These are phyloP conservation scores for Paracanthobrama guichenoti DNA, from an alignment of 2,113 vertebrate species.

Conservation along the genomic window DNA sequence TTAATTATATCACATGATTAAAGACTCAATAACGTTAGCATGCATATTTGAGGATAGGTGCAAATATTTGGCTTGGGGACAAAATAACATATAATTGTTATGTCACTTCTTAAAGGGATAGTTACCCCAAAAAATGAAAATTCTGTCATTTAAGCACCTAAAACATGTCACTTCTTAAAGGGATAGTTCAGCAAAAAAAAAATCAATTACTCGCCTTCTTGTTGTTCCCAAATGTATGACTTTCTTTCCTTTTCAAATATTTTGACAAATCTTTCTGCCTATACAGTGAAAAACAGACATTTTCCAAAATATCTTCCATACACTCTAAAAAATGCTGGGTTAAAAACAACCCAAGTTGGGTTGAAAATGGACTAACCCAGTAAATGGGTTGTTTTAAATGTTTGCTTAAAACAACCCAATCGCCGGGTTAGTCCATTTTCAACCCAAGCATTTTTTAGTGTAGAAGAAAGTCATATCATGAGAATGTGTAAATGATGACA, in stretches of 20 bases:
- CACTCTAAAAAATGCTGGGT: too few species aligned
- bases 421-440: too few species aligned
- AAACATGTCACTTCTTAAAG: neutral
- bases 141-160: neutral
- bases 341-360: too few species aligned
- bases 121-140: neutral
- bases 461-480: neutral
- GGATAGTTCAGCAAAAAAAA: too few species aligned
- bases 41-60: conserved; percentile 34
- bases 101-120: conserved; percentile 19
- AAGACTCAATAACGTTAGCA: conserved; percentile 53
- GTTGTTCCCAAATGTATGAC: neutral
- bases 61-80: conserved; percentile 18
- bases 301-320: conserved; percentile 1
- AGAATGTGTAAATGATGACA: neutral
- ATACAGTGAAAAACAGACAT: neutral
- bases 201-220: neutral
- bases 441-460: too few species aligned
- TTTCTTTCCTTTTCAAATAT: neutral
- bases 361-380: too few species aligned
- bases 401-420: too few species aligned
- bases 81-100: conserved; percentile 11
- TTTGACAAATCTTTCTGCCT: neutral
- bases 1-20: conserved; percentile 61
- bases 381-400: too few species aligned